Evolutionary conservation across 2,888 invertebrate genomes (phyloP), one percentile per base, ranked within the genome.

Genomic region (Mythimna loreyi): DNA sequence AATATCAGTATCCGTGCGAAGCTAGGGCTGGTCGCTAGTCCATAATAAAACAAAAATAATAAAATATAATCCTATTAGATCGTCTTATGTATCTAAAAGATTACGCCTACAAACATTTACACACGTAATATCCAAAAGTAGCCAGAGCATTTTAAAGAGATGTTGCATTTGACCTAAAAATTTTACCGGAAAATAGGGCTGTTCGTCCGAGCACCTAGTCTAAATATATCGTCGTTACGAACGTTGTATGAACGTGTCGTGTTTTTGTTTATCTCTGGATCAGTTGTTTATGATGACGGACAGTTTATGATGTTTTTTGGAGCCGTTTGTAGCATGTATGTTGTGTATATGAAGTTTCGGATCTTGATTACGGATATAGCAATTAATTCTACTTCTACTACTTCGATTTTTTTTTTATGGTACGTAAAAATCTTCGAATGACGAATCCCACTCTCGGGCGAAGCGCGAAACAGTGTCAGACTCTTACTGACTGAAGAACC

Each of bases 81-180:
- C 28, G 4, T 3, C 11, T 19, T 43, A 7, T n/a, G 8, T 9
- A 9, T 21, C n/a, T 3, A n/a, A n/a, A 47, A 21, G 7, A 19
- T 49, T 23, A 19, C 8, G 28, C 1, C 6, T 30, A 30, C 30
- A 6, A 53, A 53, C 1, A 53, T 53, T 19, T n/a, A 33, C 50
- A 28, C 30, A 45, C 19, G 30, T 11, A 53, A 57, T n/a, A 21
- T 59, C n/a, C n/a, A 43, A 53, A 43, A 57, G 57, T 19, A 50
- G 11, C 11, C 3, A 16, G n/a, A 45, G 49, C 25, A n/a, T 25
- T 60, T 47, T 40, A 36, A 62, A 77, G 40, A 62, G 43, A 63
- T 30, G 57, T 67, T 75, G 60, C 61, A 61, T 59, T 64, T 71
- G 79, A 75, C 82, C 81, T 72, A 75, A 71, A 81, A 81, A 75